These are phyloP conservation scores for Stenchaetothrips biformis DNA, from an alignment of 2,888 invertebrate species.

Conservation along the genomic window DNA sequence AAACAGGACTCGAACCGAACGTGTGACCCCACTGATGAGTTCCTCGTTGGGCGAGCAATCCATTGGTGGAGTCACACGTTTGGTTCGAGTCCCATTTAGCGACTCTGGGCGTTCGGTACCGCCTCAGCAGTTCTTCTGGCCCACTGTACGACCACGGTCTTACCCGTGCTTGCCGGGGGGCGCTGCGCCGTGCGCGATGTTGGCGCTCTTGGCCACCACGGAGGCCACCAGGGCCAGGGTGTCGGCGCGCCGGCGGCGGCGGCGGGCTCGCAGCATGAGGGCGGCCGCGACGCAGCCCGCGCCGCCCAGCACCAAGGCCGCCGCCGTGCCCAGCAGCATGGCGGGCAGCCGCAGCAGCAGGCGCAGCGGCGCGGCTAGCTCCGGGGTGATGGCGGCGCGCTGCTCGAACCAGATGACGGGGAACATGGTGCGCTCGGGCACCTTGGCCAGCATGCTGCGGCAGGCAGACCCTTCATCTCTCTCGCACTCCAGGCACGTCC, in stretches of 20 bases:
- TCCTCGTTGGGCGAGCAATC: no score
- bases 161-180: neutral
- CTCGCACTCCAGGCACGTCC: no score
- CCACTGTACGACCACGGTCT: no score
- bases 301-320: neutral
- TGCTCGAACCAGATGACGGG: conserved; percentile 42
- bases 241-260: conserved; percentile 1
- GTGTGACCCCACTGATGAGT: no score
- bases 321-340: conserved; percentile 1
- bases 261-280: neutral
- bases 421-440: conserved; percentile 39
- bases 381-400: conserved; percentile 38
- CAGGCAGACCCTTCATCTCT: neutral
- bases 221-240: conserved; percentile 14
- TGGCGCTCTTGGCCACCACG: neutral
- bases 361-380: conserved; percentile 36
- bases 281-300: neutral
- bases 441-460: conserved; percentile 38
- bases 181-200: neutral
- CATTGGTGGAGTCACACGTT: no score
- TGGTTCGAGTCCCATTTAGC: no score
- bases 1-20: no score
- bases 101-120: neutral
- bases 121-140: neutral
- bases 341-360: conserved; percentile 36